Percentiles rank a stretch among this genome's conserved stretches.
These are phyloP conservation scores for Orthonyx spaldingii DNA, from an alignment of 2,113 vertebrate species.

Conservation along the genomic window DNA sequence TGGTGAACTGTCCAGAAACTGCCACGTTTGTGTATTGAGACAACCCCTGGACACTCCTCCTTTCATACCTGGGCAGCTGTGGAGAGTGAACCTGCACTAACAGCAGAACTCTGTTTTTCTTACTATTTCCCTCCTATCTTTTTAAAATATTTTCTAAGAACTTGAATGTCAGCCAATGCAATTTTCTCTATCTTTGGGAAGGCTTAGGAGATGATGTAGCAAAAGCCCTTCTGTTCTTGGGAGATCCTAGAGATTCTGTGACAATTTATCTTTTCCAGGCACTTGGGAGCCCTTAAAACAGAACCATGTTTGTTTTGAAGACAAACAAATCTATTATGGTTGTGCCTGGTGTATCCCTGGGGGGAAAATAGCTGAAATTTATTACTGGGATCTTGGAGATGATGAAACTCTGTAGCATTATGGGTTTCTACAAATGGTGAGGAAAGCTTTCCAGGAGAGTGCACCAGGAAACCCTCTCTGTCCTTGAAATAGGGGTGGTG, in stretches of 20 bases:
- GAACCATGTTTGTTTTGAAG: neutral
- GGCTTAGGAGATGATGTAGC: neutral
- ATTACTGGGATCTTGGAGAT: neutral
- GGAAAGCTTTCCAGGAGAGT: neutral
- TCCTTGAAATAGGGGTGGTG: neutral
- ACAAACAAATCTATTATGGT: neutral
- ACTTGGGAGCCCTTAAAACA: neutral
- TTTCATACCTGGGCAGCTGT: neutral
- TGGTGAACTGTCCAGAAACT: neutral
- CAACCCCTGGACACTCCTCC: neutral
- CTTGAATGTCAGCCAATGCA: neutral
- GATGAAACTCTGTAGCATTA: neutral
- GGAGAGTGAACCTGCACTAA: neutral
- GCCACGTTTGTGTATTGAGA: fast-evolving
- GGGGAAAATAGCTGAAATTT: neutral
- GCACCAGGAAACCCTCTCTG: neutral
- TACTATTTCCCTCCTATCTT: neutral
- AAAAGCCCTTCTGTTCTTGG: neutral
- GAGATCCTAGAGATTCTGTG: neutral
- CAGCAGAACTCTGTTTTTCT: neutral
- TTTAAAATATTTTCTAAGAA: neutral
- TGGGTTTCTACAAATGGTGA: neutral
- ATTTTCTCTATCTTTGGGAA: neutral
- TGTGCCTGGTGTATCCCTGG: neutral
- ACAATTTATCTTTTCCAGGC: neutral